Evolutionary conservation across 2,113 vertebrate genomes (phyloP).

Genomic region (Heptranchias perlo): DNA sequence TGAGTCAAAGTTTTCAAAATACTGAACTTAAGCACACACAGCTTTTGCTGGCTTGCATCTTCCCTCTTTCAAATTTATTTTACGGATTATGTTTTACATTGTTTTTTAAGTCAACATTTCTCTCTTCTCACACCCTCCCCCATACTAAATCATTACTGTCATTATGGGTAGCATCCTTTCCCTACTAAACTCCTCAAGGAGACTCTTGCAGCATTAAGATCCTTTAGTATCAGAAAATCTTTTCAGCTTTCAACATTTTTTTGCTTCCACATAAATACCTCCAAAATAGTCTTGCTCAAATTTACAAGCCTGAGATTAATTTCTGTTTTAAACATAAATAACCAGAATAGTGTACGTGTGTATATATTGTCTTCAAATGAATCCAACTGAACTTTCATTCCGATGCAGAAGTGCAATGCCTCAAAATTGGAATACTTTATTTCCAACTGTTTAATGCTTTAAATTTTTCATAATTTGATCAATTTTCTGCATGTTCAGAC

Average conservation of each 20-base stretch:
- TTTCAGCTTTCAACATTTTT: not conserved
- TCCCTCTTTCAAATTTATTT: not conserved
- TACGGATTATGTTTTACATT: not conserved
- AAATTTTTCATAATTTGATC: constrained; percentile 20
- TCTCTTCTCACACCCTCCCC: not conserved
- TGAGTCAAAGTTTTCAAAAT: not conserved
- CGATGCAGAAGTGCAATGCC: not conserved
- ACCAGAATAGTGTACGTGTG: not conserved
- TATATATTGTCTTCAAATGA: not conserved
- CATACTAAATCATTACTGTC: not conserved
- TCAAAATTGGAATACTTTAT: not conserved
- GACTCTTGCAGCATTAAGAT: not conserved
- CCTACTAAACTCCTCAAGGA: not conserved
- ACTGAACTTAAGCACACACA: not conserved
- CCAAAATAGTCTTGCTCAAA: not conserved
- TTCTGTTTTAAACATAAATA: not conserved
- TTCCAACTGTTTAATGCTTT: not conserved
- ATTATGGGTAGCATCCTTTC: not conserved
- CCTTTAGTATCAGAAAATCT: not conserved
- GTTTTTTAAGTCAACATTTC: not conserved
- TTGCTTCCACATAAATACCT: not conserved
- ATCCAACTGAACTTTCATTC: not conserved
- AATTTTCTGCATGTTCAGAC: not conserved
- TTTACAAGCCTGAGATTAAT: not conserved
- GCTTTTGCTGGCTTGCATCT: not conserved